These are phyloP conservation scores for Microtus oregoni DNA, from an alignment of 2,113 vertebrate species.

Conservation along the genomic window DNA sequence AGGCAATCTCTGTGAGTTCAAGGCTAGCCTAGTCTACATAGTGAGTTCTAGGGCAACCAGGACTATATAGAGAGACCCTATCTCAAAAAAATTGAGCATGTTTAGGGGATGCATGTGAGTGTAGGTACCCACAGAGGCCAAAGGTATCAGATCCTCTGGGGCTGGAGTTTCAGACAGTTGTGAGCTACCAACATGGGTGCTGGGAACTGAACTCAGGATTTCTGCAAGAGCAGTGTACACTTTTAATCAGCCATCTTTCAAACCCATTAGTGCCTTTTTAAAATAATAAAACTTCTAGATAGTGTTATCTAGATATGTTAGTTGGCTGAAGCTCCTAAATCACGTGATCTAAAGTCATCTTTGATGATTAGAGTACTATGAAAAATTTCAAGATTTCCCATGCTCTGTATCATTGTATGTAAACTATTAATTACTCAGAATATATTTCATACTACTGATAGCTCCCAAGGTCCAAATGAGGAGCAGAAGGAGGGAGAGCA, in stretches of 20 bases:
- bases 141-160: not conserved
- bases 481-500: too few relatives aligned
- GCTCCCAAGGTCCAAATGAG: too few relatives aligned
- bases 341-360: not conserved
- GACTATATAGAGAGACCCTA: not conserved
- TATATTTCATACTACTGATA: slow-evolving; percentile 18
- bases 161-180: not conserved
- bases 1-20: not conserved
- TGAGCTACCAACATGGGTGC: not conserved
- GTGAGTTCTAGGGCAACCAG: not conserved
- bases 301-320: not conserved
- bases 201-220: not conserved
- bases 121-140: not conserved
- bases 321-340: not conserved
- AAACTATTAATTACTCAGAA: not conserved
- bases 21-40: not conserved
- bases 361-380: not conserved
- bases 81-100: not conserved
- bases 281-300: not conserved
- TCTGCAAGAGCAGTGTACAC: not conserved
- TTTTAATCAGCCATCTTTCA: not conserved
- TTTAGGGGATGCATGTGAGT: not conserved
- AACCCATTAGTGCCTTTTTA: not conserved
- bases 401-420: not conserved
- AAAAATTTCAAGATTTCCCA: slow-evolving; percentile 47